A percentile compares a stretch with the other conserved stretches of the same genome.
Conservation (phyloP, 2,113 vertebrate species). For the Cheirogaleus medius region DNA sequence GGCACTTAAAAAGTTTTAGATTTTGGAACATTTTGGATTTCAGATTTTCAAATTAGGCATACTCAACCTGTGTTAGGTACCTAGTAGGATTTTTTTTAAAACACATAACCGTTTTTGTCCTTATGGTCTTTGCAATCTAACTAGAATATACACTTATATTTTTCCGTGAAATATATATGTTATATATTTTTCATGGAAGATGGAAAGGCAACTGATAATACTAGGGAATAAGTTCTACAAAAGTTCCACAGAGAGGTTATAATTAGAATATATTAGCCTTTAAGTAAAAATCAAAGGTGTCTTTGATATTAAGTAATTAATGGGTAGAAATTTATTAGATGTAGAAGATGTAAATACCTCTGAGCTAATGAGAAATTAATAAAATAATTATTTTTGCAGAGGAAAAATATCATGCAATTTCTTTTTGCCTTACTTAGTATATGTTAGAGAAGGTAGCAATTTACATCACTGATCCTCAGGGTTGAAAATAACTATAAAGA, state of each 20-base stretch:
- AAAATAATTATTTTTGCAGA: conserved; percentile 56
- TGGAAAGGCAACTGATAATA: not conserved
- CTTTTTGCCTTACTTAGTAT: conserved; percentile 12
- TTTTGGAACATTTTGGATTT: not conserved
- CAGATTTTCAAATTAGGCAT: not conserved
- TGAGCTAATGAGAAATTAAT: conserved; percentile 47
- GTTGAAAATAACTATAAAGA: conserved; percentile 60
- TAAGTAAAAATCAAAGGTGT: conserved; percentile 58
- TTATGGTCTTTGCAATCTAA: conserved; percentile 9
- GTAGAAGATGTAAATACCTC: conserved; percentile 29
- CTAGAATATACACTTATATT: not conserved
- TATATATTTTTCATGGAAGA: not conserved
- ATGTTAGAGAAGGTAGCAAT: conserved; percentile 68
- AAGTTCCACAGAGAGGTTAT: conserved; percentile 13
- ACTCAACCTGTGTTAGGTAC: not conserved
- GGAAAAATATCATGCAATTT: not conserved
- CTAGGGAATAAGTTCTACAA: not conserved
- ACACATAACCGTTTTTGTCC: not conserved
- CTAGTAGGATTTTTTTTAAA: not conserved
- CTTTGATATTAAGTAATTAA: conserved; percentile 55
- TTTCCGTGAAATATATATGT: not conserved
- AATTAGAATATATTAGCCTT: conserved; percentile 13
- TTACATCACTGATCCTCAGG: conserved; percentile 44
- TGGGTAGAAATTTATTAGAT: conserved; percentile 43
- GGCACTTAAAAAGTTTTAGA: not conserved